A percentile compares a stretch with the other conserved stretches of the same genome.
phyloP scores from a whole-genome alignment of 1,140 invertebrate genomes.

The Oreohelix idahoensis region DNA sequence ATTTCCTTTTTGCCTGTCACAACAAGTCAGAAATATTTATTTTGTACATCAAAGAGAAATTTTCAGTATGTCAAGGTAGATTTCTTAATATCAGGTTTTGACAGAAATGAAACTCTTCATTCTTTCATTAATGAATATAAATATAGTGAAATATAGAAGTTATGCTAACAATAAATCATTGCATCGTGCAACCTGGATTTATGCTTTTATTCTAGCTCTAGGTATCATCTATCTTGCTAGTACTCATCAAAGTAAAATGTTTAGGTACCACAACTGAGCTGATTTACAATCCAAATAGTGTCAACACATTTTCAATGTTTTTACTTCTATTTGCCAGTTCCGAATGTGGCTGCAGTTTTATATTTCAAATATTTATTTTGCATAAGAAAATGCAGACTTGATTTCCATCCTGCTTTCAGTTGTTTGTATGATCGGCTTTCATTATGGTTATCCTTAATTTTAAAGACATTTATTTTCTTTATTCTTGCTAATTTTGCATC shows the following conservation, averaged over 20 bases:
- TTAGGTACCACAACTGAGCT: not conserved
- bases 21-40: not conserved
- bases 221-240: not conserved
- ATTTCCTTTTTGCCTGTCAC: not conserved
- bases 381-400: not conserved
- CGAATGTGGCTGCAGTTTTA: not conserved
- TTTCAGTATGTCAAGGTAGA: not conserved
- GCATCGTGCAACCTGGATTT: not conserved
- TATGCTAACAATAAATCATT: not conserved
- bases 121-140: not conserved
- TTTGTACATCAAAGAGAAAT: not conserved
- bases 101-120: not conserved
- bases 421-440: not conserved
- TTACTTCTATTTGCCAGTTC: not conserved
- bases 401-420: conserved; percentile 12
- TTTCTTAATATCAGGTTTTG: not conserved
- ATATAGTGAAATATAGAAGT: not conserved
- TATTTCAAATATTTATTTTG: not conserved
- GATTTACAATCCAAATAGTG: not conserved
- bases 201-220: too few relatives aligned
- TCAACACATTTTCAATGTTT: not conserved
- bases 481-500: not conserved
- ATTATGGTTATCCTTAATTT: not conserved
- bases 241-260: not conserved
- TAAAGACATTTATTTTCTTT: not conserved